Conservation (phyloP, 1,140 invertebrate species). For the Psilanteris sp. region DNA sequence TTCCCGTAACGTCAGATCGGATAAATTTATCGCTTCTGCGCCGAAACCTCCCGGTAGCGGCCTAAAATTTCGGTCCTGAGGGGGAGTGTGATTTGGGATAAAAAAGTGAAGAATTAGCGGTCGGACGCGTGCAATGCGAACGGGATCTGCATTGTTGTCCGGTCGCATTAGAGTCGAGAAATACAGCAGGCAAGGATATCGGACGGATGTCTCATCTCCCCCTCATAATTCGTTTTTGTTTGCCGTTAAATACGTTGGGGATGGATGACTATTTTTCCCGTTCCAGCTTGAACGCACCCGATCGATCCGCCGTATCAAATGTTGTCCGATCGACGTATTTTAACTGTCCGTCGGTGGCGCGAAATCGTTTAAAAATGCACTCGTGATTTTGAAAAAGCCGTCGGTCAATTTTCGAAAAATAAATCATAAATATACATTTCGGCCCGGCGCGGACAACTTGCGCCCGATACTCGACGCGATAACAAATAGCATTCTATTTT, state of each 20-base stretch:
- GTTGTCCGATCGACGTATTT: too few relatives aligned
- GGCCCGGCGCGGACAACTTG: too few relatives aligned
- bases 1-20: not conserved
- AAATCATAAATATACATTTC: too few relatives aligned
- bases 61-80: slow-evolving; percentile 67
- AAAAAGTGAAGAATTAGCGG: slow-evolving; percentile 73
- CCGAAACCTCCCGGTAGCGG: slow-evolving; percentile 53
- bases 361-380: not conserved
- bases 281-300: slow-evolving; percentile 39
- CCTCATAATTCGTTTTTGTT: slow-evolving; percentile 60
- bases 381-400: too few relatives aligned
- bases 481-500: slow-evolving; percentile 35
- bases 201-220: slow-evolving; percentile 50
- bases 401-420: too few relatives aligned
- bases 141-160: slow-evolving; percentile 70
- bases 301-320: slow-evolving; percentile 49
- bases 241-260: slow-evolving; percentile 59
- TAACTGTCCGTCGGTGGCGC: too few relatives aligned
- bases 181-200: slow-evolving; percentile 57
- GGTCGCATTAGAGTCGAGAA: slow-evolving; percentile 68
- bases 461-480: too few relatives aligned
- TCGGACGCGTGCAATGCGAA: slow-evolving; percentile 70
- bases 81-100: slow-evolving; percentile 55
- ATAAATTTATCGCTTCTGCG: slow-evolving; percentile 18
- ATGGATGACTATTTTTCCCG: slow-evolving; percentile 39